Evolutionary conservation across 2,113 vertebrate genomes (phyloP).

Genomic region (Helogale parvula): DNA sequence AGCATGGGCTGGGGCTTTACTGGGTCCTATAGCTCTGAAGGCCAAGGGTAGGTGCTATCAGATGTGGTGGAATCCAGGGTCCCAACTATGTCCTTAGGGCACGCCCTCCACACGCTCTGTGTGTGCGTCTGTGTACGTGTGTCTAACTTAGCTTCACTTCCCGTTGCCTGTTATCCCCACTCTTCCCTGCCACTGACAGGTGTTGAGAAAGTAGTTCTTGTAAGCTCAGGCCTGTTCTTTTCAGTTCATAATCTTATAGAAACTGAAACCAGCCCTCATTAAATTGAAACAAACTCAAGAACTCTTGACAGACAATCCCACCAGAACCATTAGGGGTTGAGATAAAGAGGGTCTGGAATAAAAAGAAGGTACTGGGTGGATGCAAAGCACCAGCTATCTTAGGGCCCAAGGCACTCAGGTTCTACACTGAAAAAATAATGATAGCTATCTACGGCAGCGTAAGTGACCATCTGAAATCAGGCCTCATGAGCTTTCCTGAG

Average conservation of each 20-base stretch:
- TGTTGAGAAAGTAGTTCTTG: not conserved
- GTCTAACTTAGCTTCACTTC: not conserved
- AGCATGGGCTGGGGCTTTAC: too few relatives aligned
- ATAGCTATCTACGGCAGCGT: not conserved
- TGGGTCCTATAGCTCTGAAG: not conserved
- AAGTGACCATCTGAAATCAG: not conserved
- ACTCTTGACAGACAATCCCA: not conserved
- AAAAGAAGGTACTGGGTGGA: not conserved
- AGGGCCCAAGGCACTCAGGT: too few relatives aligned
- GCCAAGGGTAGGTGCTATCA: not conserved
- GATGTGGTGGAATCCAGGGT: not conserved
- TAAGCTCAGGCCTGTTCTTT: not conserved
- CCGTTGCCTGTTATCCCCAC: too few relatives aligned
- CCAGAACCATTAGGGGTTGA: not conserved
- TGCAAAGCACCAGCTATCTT: not conserved
- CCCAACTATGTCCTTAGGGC: not conserved
- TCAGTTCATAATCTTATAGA: not conserved
- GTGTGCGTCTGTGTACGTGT: not conserved
- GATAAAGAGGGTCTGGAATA: not conserved
- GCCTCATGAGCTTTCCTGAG: too few relatives aligned
- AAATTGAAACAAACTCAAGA: not conserved
- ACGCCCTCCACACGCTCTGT: fast-evolving
- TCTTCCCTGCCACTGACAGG: not conserved
- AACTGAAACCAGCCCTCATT: not conserved
- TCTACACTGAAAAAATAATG: not conserved